Evolutionary conservation across 2,797 vertebrate genomes (phyloP), one percentile per base, ranked within the genome.

Genomic region (Amphiprion clarkii): DNA sequence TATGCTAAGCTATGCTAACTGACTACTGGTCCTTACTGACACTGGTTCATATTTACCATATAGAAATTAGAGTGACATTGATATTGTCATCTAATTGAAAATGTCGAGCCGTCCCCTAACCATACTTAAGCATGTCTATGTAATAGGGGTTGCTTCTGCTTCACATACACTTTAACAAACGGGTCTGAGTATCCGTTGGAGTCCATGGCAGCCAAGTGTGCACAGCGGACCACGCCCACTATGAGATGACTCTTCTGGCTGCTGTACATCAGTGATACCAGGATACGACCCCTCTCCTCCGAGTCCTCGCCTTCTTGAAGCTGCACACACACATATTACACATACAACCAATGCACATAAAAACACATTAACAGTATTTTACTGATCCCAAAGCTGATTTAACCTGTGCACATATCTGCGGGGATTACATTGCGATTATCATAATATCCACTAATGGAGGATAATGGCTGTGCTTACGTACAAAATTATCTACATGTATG

Each of bases 141-240:
- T 42, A 14, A 13, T 42, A 7, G 7, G 7, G 40, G 12, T 4
- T 42, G 40, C 40, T 42, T 2, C 14, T 12, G 12, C 3, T 11
- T 14, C 21, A 77, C 96, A 61, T 90, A 98, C 98, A 99, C 94
- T 89, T 99, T 99, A 60, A 99, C 97, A 0, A 98, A 99, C 0
- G 98, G 98, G 71, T 99, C 98, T 0, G 98, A 99, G 93, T 98
- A 99, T 63, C 98, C 98, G 0, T 99, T 99, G 84, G 98, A 96
- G 0, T 99, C 98, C 98, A 99, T 99, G 78, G 98, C 96, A 0
- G 97, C 97, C 74, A 99, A 90, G 82, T 99, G 98, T 81, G 97
- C 98, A 0, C 97, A 98, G 79, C 97, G 98, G 19, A 98, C 85
- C n/a, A 99, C 95, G 46, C 98, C 97, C 9, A 99, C 97, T 0